Evolutionary conservation across 2,797 vertebrate species (phyloP).

Genomic region (Neoniphon sammara): DNA sequence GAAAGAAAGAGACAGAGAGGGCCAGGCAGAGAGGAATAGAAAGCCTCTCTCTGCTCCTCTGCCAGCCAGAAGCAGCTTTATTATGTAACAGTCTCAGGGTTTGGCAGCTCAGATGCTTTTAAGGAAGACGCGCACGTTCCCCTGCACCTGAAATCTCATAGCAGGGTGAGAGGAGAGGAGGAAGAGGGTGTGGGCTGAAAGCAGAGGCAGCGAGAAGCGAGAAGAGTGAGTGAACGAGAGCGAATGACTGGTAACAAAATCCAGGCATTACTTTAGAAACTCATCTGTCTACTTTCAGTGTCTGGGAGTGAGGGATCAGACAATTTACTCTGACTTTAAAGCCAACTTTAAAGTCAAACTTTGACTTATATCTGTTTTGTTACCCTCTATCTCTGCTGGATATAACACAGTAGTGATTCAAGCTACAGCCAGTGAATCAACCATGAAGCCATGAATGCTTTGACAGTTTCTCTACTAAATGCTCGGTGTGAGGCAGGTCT

Average conservation of each 20-base stretch:
- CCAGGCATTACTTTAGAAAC: not conserved
- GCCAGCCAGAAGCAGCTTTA: conserved; percentile 69
- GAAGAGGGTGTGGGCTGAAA: conserved; percentile 48
- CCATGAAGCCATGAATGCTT: too few relatives aligned
- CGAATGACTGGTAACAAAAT: conserved; percentile 18
- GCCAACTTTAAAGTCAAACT: not conserved
- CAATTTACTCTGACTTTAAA: conserved; percentile 7
- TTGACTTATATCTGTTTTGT: too few relatives aligned
- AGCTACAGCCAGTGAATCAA: too few relatives aligned
- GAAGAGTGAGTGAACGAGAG: conserved; percentile 10
- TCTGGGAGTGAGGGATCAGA: not conserved
- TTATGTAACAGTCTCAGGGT: conserved; percentile 74
- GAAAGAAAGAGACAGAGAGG: not conserved
- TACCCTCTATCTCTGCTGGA: too few relatives aligned
- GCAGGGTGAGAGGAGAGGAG: conserved; percentile 44
- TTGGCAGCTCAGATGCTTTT: conserved; percentile 78
- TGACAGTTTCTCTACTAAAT: too few relatives aligned
- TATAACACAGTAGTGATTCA: too few relatives aligned
- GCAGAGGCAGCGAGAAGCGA: conserved; percentile 27
- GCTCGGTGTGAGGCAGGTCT: too few relatives aligned
- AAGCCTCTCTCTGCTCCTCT: conserved; percentile 56
- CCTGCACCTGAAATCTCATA: conserved; percentile 71
- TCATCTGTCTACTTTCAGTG: not conserved
- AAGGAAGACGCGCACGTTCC: conserved; percentile 75
- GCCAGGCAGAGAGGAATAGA: conserved; percentile 37